These are phyloP conservation scores for Heterocephalus glaber DNA, from an alignment of 2,113 vertebrate genomes.

Conservation along the genomic window DNA sequence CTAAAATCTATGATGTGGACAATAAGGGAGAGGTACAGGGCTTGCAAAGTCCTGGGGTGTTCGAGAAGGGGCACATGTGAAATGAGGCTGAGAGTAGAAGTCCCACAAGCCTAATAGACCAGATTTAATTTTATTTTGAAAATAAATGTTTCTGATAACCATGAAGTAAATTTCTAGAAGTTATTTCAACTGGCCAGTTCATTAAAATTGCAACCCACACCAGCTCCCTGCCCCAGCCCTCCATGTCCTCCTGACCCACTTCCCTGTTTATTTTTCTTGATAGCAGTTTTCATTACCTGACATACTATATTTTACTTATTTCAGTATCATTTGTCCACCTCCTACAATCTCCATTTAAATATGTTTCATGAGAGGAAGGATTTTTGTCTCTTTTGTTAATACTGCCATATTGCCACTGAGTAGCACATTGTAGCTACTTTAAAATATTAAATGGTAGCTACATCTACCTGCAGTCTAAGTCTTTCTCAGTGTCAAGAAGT, in stretches of 20 bases:
- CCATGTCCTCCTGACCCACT: background rate
- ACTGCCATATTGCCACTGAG: background rate
- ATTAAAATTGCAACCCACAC: background rate
- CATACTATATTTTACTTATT: background rate
- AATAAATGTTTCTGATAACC: background rate
- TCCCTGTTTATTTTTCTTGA: background rate
- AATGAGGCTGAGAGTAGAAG: background rate
- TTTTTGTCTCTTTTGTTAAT: background rate
- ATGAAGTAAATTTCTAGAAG: background rate
- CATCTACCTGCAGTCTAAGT: too few species aligned
- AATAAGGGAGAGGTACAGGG: background rate
- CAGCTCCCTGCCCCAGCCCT: accelerated
- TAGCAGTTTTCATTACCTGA: background rate
- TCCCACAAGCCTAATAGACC: background rate
- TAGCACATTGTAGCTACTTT: background rate
- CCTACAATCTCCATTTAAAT: background rate
- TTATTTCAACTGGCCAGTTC: background rate
- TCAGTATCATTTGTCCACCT: background rate
- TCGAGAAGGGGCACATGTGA: background rate
- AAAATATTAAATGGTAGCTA: background rate
- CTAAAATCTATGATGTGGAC: background rate
- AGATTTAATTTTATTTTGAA: background rate
- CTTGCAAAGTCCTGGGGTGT: background rate
- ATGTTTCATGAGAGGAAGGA: background rate
- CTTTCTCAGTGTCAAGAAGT: background rate